A percentile compares a stretch with the other conserved stretches of the same genome.
These are phyloP conservation scores for Danio tinwini DNA, from an alignment of 2,797 vertebrate species.

Conservation along the genomic window DNA sequence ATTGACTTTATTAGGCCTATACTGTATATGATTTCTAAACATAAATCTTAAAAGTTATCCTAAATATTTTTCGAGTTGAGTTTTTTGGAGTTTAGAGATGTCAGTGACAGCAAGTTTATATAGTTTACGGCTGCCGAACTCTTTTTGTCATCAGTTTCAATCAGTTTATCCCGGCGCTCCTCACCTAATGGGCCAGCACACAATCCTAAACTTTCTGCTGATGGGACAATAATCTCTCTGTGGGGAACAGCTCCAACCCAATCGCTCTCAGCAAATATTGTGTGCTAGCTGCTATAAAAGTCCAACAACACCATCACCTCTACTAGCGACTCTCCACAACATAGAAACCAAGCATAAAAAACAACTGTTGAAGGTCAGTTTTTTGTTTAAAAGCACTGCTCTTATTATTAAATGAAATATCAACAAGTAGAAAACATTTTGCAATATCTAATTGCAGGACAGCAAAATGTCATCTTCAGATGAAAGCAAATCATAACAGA, in stretches of 20 bases:
- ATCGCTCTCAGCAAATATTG: constrained; percentile 28
- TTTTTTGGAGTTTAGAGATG: not conserved
- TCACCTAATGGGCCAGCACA: constrained; percentile 16
- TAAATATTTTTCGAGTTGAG: not conserved
- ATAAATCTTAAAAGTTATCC: not conserved
- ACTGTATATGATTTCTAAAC: not conserved
- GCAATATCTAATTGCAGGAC: constrained; percentile 12
- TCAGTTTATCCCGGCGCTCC: constrained; percentile 16
- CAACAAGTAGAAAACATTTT: constrained; percentile 15
- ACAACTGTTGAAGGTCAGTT: constrained; percentile 18
- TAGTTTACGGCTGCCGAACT: not conserved
- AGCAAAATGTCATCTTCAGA: constrained; percentile 7
- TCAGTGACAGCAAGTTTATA: not conserved
- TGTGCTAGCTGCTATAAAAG: not conserved
- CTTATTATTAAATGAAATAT: constrained; percentile 19
- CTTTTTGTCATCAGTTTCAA: constrained; percentile 26
- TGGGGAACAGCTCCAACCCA: constrained; percentile 18
- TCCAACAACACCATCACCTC: not conserved
- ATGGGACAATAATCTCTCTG: constrained; percentile 33
- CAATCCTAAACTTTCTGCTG: constrained; percentile 13
- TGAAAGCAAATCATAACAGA: not conserved
- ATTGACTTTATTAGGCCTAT: no score
- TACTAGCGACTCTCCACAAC: not conserved
- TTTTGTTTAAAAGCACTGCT: not conserved
- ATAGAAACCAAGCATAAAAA: constrained; percentile 7